A percentile compares a stretch with the other conserved stretches of the same genome.
Conservation (phyloP, 2,797 vertebrate species). For the Myiotriccus ornatus region DNA sequence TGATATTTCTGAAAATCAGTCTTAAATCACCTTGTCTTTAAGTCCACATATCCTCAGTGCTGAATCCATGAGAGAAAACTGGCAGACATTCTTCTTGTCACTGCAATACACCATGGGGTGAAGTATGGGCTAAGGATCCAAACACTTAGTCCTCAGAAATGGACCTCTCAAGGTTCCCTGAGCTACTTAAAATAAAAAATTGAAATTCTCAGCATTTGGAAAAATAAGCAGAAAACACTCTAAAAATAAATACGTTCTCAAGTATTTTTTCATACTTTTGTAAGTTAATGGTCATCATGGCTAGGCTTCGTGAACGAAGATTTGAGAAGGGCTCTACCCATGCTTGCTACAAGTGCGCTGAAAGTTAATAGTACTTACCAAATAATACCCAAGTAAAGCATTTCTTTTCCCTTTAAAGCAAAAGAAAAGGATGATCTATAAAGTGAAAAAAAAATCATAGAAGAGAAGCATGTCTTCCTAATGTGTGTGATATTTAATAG, state of each 20-base stretch:
- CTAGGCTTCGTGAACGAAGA: no score
- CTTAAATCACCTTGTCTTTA: background rate
- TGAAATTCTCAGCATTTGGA: background rate
- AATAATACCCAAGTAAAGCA: background rate
- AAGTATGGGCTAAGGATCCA: background rate
- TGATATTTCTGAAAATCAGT: background rate
- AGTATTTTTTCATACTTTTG: background rate
- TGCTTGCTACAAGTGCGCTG: no score
- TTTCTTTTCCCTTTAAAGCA: background rate
- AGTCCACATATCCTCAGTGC: background rate
- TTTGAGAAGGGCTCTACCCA: no score
- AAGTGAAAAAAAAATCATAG: background rate
- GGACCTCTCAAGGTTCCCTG: background rate
- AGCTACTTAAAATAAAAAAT: conserved; percentile 22
- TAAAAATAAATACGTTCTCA: conserved; percentile 8
- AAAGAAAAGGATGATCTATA: background rate
- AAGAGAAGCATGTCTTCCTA: background rate
- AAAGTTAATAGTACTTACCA: background rate
- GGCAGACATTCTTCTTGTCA: background rate
- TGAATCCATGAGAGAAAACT: background rate
- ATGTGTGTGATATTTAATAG: background rate
- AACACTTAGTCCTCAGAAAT: background rate
- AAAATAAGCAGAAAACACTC: conserved; percentile 27
- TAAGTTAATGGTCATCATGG: background rate
- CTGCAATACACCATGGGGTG: background rate